Conservation (phyloP, 2,888 invertebrate genomes). For the Nemotelus nigrinus region DNA sequence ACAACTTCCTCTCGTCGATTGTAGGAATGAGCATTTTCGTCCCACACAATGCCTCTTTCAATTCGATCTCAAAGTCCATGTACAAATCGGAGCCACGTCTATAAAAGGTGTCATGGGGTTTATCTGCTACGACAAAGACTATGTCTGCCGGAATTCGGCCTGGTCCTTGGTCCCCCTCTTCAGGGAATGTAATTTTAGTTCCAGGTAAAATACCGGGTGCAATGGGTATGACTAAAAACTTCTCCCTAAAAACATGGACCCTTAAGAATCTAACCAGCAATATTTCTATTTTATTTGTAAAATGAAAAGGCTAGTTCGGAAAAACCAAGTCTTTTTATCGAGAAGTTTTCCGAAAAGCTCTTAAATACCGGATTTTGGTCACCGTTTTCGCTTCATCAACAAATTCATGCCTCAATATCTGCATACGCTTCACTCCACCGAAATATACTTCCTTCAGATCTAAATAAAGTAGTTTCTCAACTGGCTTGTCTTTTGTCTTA, state of each 20-base stretch:
- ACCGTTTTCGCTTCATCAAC: slow-evolving; percentile 71
- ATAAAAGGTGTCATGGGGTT: slow-evolving; percentile 73
- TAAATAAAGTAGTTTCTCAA: slow-evolving; percentile 69
- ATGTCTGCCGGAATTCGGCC: slow-evolving; percentile 76
- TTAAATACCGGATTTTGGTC: slow-evolving; percentile 67
- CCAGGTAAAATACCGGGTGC: slow-evolving; percentile 78
- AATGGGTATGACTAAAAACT: slow-evolving; percentile 78
- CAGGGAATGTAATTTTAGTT: slow-evolving; percentile 77
- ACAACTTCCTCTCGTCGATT: slow-evolving; percentile 75
- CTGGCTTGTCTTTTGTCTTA: slow-evolving; percentile 71
- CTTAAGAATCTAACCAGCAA: neutral
- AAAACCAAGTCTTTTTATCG: too few species aligned
- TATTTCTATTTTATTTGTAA: neutral
- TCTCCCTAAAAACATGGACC: slow-evolving; percentile 66
- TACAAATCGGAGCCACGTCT: slow-evolving; percentile 76
- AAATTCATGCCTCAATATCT: slow-evolving; percentile 78
- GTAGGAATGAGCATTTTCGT: slow-evolving; percentile 73
- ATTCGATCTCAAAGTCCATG: slow-evolving; percentile 69
- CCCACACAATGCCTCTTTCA: slow-evolving; percentile 79
- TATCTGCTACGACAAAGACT: slow-evolving; percentile 77
- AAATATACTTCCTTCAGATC: slow-evolving; percentile 74
- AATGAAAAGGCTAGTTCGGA: neutral
- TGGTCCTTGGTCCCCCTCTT: slow-evolving; percentile 83
- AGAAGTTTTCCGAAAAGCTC: neutral
- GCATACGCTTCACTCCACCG: slow-evolving; percentile 85